Base-by-base conservation (phyloP, 1,140 invertebrate species). In the Conus betulinus region DNA sequence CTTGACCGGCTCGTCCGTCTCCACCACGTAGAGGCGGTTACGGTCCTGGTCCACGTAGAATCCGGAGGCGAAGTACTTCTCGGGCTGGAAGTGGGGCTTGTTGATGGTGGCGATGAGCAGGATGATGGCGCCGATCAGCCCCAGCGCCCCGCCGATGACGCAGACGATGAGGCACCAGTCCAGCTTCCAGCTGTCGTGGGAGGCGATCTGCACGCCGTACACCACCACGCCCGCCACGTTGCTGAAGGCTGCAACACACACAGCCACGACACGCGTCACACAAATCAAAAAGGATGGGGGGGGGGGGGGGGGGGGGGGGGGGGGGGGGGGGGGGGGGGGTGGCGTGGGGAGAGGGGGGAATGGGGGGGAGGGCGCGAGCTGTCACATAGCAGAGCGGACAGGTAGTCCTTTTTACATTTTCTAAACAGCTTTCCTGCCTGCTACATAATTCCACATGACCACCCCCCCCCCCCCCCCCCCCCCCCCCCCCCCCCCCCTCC, bases 161-260 rank as follows among this genome's bases (percentile, higher is more conserved):
- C 90, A 91, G 15, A 93, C 87, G 71, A 92, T 91, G n/a, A 94
- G 87, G 84, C 92, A 92, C 93, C 93, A 94, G 51, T 84, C 90
- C 5, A 92, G 51, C 0, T 78, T 71, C 91, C 91, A 92, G n/a
- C 82, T 87, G 27, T 89, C 90, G 39, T 90, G 90, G 20, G 88
- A 74, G 13, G 87, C 92, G n/a, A 92, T 86, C 57, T 92, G 89
- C 5, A 91, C 78, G 0, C 90, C 91, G 87, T 91, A 94, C 3
- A 94, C 84, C 6, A 92, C 85, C 11, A 93, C 90, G 51, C 93
- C 93, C 20, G 90, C 88, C 10, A 93, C 87, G 53, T 92, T 93
- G 39, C 88, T 87, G 0, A 92, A 39, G 13, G 90, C 93, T 94
- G 91, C 27, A 60, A 60, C 57, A 8, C 57, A 60, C 57, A 60